Base-by-base conservation (phyloP, 1,140 invertebrate genomes). In the Steinernema feltiae region DNA sequence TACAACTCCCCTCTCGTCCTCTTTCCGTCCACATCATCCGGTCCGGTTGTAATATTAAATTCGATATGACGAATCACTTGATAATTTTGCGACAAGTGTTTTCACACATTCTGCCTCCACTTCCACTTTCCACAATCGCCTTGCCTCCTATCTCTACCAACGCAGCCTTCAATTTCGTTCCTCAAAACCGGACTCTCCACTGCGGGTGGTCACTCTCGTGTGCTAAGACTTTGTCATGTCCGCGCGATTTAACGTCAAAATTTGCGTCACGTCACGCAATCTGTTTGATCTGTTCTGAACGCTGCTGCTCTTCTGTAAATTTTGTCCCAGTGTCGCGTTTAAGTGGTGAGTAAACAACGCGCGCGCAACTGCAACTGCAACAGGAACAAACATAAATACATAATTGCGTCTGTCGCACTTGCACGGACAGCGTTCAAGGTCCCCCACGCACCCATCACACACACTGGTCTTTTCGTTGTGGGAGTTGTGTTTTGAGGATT, bases 21-120 rank as follows among this genome's bases (percentile, higher is more conserved):
- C 15, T n/a, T 63, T 21, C 3, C 2, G 53, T 63, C 53, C 24
- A 7, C 15, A 3, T 27, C 15, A 7, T 3, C 24, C 53, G 3
- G 53, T 63, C n/a, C n/a, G n/a, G 53, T 63, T 15, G 24, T 27
- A 63, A 15, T 27, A 63, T 63, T 63, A 63, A 63, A 63, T 63
- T 63, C 53, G 24, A 63, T 63, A 63, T 63, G 53, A 63, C 53
- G 53, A 27, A 17, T 63, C 3, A 3, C 15, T 17, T 63, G 7
- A 63, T 63, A 63, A 63, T 63, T 63, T 63, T 21, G 53, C 53
- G 53, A 63, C 53, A 63, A 63, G 24, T 63, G 53, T 63, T 63
- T 63, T 63, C 53, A 63, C 53, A 63, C 53, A 63, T 63, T 63
- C 3, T 15, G 2, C 24, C 24, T 3, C 53, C 53, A 63, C 7